phyloP scores from a whole-genome alignment of 2,113 vertebrate species.

The Istiophorus platypterus region DNA sequence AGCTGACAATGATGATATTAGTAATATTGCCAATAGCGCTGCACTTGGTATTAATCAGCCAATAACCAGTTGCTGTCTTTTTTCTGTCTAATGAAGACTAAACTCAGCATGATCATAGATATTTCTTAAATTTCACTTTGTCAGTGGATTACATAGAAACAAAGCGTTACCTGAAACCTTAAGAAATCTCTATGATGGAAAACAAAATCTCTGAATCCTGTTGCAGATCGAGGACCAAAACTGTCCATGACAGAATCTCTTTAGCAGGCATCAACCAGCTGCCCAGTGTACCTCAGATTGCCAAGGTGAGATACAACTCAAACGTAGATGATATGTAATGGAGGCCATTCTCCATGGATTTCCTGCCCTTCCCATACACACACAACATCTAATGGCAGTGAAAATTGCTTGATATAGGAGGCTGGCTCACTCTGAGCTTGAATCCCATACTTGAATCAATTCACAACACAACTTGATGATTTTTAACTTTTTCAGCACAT shows the following conservation, averaged over 20 bases:
- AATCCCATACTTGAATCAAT: background rate
- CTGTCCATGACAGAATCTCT: slow-evolving; percentile 94
- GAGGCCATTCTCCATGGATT: background rate
- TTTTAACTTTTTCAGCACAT: background rate
- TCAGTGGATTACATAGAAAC: background rate
- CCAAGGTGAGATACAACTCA: slow-evolving; percentile 86
- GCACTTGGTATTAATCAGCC: background rate
- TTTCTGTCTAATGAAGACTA: background rate
- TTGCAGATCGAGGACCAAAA: slow-evolving; percentile 91
- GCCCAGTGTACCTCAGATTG: slow-evolving; percentile 96
- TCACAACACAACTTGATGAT: background rate
- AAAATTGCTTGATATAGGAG: background rate
- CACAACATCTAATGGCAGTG: background rate
- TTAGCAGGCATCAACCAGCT: slow-evolving; percentile 94
- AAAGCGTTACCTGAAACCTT: background rate
- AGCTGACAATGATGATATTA: background rate
- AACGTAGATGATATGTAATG: background rate
- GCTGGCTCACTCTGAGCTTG: background rate
- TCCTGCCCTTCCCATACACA: background rate
- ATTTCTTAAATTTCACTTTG: background rate
- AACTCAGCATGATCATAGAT: background rate
- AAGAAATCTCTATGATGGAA: background rate
- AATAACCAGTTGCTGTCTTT: background rate
- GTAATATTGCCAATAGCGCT: background rate
- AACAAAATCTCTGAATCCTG: background rate